Evolutionary conservation across 2,888 invertebrate genomes (phyloP).

Genomic region (Leptinotarsa peninsularis): DNA sequence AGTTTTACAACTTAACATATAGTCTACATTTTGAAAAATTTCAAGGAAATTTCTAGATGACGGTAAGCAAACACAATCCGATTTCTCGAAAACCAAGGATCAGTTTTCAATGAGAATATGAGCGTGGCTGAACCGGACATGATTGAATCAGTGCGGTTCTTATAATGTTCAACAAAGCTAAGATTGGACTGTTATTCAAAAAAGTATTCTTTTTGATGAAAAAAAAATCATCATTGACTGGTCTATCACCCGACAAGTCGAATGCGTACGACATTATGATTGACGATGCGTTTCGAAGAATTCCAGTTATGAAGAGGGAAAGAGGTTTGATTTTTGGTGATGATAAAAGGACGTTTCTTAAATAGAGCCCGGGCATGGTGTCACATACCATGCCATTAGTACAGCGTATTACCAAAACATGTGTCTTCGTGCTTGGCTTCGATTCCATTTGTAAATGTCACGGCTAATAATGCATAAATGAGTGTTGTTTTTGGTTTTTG

Average conservation of each 20-base stretch:
- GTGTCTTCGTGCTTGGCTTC: constrained; percentile 43
- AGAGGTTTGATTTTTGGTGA: constrained; percentile 51
- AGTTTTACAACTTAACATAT: too few relatives aligned
- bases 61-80: too few relatives aligned
- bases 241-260: constrained; percentile 24
- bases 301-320: constrained; percentile 37
- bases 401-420: constrained; percentile 37
- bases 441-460: constrained; percentile 46
- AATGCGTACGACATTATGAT: constrained; percentile 37
- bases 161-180: too few relatives aligned
- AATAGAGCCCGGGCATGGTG: constrained; percentile 50
- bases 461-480: constrained; percentile 32
- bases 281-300: constrained; percentile 45
- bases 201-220: too few relatives aligned
- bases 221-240: not conserved
- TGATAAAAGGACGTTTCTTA: constrained; percentile 52
- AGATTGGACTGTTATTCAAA: not conserved
- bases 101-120: too few relatives aligned
- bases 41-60: too few relatives aligned
- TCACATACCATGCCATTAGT: constrained; percentile 42
- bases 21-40: too few relatives aligned
- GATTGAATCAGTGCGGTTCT: too few relatives aligned
- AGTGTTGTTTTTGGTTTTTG: constrained; percentile 20
- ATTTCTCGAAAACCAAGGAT: too few relatives aligned
- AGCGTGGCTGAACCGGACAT: too few relatives aligned